These are phyloP conservation scores for Heliconius hewitsoni DNA, from an alignment of 1,140 invertebrate genomes.

Conservation along the genomic window DNA sequence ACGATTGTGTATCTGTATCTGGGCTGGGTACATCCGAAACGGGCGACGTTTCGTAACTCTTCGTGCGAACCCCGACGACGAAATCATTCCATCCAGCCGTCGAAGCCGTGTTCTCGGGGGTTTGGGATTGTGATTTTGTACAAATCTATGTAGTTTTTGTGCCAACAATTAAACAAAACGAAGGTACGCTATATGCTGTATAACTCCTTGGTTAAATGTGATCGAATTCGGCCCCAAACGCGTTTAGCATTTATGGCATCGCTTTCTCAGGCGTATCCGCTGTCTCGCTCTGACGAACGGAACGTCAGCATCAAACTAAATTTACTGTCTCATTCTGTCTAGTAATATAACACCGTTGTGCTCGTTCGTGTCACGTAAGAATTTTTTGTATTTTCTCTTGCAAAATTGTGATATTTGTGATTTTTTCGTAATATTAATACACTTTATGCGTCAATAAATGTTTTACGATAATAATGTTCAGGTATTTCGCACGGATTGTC, in stretches of 20 bases:
- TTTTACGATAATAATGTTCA: slow-evolving; percentile 40
- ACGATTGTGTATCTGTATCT: slow-evolving; percentile 45
- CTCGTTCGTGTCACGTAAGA: slow-evolving; percentile 81
- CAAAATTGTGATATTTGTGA: slow-evolving; percentile 60
- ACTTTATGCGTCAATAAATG: slow-evolving; percentile 45
- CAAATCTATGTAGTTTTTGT: slow-evolving; percentile 74
- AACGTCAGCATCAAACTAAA: slow-evolving; percentile 65
- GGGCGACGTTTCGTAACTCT: slow-evolving; percentile 60
- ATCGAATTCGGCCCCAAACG: slow-evolving; percentile 57
- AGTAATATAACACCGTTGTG: slow-evolving; percentile 81
- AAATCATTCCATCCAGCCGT: slow-evolving; percentile 81
- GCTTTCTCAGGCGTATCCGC: slow-evolving; percentile 77
- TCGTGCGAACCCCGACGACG: slow-evolving; percentile 80
- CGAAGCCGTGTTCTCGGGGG: slow-evolving; percentile 79
- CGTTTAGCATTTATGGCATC: slow-evolving; percentile 79
- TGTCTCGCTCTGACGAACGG: slow-evolving; percentile 70
- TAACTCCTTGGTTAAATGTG: slow-evolving; percentile 52
- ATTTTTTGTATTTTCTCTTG: slow-evolving; percentile 77
- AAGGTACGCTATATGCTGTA: slow-evolving; percentile 62
- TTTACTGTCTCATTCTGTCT: slow-evolving; percentile 73
- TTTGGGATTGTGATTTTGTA: slow-evolving; percentile 78
- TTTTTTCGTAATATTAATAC: slow-evolving; percentile 49
- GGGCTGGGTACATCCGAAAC: slow-evolving; percentile 54
- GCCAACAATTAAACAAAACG: slow-evolving; percentile 76
- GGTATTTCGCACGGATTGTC: slow-evolving; percentile 47